phyloP scores from a whole-genome alignment of 2,113 vertebrate species.

The Phylloscopus trochilus region DNA sequence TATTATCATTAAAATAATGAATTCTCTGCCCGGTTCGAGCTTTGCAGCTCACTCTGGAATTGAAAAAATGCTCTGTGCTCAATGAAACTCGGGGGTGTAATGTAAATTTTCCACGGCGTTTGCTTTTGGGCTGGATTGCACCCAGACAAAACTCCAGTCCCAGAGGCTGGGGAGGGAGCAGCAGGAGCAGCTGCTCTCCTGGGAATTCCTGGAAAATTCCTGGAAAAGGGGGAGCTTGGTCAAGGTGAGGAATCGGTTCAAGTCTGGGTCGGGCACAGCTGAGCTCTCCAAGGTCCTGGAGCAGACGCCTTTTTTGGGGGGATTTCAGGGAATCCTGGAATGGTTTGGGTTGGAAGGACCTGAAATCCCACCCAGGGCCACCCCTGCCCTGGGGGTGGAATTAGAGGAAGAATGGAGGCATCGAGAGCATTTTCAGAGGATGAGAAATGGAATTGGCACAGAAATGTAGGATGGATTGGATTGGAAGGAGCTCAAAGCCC shows the following conservation, averaged over 20 bases:
- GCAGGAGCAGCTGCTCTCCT: neutral
- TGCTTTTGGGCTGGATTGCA: neutral
- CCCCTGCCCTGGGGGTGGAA: neutral
- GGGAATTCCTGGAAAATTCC: neutral
- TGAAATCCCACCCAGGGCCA: rapidly evolving
- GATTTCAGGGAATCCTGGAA: neutral
- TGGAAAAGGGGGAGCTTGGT: neutral
- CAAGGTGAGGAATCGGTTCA: neutral
- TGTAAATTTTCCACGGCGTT: neutral
- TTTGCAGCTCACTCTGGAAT: conserved; percentile 9
- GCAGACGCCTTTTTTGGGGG: rapidly evolving
- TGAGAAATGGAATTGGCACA: no score
- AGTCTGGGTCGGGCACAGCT: neutral
- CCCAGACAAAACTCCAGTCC: neutral
- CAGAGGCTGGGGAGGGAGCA: neutral
- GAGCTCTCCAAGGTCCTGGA: neutral
- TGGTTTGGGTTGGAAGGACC: neutral
- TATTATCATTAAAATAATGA: conserved; percentile 62
- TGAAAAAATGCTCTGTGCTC: conserved; percentile 6
- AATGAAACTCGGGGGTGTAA: conserved; percentile 10
- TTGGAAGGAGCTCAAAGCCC: neutral
- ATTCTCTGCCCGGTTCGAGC: conserved; percentile 22
- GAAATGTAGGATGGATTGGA: neutral
- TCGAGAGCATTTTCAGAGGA: no score
- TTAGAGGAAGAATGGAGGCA: no score